Percentiles rank a stretch among this genome's conserved stretches.
phyloP scores from a whole-genome alignment of 1,140 invertebrate genomes.

The Panagrolaimus sp. region DNA sequence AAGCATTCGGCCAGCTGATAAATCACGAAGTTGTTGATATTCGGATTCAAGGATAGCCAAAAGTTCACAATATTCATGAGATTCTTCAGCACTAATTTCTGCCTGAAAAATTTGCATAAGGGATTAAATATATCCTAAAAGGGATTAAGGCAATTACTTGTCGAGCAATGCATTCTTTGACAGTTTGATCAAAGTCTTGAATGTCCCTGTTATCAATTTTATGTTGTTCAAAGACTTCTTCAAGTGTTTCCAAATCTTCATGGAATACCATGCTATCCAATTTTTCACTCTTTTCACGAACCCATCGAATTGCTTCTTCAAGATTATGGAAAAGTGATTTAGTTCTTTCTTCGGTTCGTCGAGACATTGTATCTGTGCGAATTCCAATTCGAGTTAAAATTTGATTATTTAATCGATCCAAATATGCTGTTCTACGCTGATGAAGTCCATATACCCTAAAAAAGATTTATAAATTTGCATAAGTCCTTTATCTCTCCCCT shows the following conservation, averaged over 20 bases:
- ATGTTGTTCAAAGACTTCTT: constrained; percentile 79
- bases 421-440: constrained; percentile 78
- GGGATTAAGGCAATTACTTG: too few species aligned
- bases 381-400: constrained; percentile 75
- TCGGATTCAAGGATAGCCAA: constrained; percentile 48
- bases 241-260: constrained; percentile 80
- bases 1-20: constrained; percentile 54
- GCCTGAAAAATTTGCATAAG: constrained; percentile 51
- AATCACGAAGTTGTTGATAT: constrained; percentile 55
- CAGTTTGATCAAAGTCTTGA: constrained; percentile 84
- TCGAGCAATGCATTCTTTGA: constrained; percentile 67
- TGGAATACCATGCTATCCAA: constrained; percentile 87
- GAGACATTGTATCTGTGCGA: constrained; percentile 28
- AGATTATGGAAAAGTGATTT: constrained; percentile 49
- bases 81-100: constrained; percentile 54
- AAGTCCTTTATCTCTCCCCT: too few species aligned
- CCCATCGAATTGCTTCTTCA: constrained; percentile 67
- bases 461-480: constrained; percentile 14
- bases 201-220: constrained; percentile 85
- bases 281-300: constrained; percentile 65
- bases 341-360: constrained; percentile 24
- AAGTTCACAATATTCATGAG: constrained; percentile 54
- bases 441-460: constrained; percentile 81
- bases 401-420: constrained; percentile 71
- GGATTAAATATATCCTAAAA: too few species aligned